phyloP scores from a whole-genome alignment of 2,888 invertebrate species.

The Bimastos eiseni region DNA sequence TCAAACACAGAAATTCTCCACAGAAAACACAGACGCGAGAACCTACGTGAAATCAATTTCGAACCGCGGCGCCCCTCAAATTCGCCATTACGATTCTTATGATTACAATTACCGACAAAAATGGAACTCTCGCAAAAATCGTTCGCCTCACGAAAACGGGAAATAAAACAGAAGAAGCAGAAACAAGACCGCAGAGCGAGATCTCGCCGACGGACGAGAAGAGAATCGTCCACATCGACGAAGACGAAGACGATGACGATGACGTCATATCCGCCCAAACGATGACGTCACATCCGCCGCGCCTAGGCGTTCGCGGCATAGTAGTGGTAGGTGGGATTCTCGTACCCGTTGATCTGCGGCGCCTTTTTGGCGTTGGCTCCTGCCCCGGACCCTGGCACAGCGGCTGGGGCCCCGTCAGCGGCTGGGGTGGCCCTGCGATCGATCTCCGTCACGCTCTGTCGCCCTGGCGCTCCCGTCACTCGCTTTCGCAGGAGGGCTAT shows the following conservation, averaged over 20 bases:
- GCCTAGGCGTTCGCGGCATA: neutral
- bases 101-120: too few relatives aligned
- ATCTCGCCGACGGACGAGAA: neutral
- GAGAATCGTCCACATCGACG: neutral
- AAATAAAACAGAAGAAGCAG: neutral
- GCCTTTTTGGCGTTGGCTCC: neutral
- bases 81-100: too few relatives aligned
- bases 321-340: constrained; percentile 25
- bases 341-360: constrained; percentile 28
- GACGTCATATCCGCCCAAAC: neutral
- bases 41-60: too few relatives aligned
- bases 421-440: constrained; percentile 79
- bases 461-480: constrained; percentile 68
- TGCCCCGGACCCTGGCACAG: neutral
- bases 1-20: too few relatives aligned
- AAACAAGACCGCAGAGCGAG: neutral
- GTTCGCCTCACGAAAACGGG: neutral
- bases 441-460: constrained; percentile 74
- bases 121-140: neutral
- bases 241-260: neutral
- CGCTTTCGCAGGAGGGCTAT: constrained; percentile 64
- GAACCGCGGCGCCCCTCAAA: too few relatives aligned
- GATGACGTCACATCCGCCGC: neutral
- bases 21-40: too few relatives aligned
- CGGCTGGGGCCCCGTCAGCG: neutral